These are phyloP conservation scores for Antechinus flavipes DNA, from an alignment of 2,113 vertebrate species.

Conservation along the genomic window DNA sequence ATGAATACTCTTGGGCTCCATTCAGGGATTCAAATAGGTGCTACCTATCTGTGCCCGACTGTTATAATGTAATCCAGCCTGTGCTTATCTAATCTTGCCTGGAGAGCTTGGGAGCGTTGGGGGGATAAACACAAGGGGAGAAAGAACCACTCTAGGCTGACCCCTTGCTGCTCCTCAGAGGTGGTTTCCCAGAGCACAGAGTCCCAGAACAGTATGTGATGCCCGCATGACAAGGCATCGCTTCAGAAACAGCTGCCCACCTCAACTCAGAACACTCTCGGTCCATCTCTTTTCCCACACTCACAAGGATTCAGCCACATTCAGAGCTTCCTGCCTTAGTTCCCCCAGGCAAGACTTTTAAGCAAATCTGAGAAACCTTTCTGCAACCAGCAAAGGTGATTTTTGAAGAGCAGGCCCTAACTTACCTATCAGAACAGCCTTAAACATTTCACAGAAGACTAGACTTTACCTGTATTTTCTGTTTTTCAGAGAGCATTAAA, in stretches of 20 bases:
- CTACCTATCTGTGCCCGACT: background rate
- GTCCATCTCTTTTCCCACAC: background rate
- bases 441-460: background rate
- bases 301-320: constrained; percentile 27
- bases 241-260: constrained; percentile 18
- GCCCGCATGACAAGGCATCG: constrained; percentile 29
- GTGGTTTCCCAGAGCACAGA: background rate
- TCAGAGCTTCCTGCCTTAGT: background rate
- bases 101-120: background rate
- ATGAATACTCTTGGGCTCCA: background rate
- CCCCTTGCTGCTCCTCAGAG: background rate
- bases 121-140: background rate
- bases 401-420: background rate
- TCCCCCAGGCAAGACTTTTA: background rate
- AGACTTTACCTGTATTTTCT: background rate
- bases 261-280: background rate
- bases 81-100: background rate
- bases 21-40: constrained; percentile 14
- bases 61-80: background rate
- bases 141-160: background rate
- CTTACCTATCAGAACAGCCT: constrained; percentile 8
- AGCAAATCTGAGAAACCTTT: background rate
- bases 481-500: background rate
- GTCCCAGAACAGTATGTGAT: background rate
- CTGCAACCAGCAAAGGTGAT: background rate